phyloP scores from a whole-genome alignment of 2,113 vertebrate species.

The Geococcyx californianus region DNA sequence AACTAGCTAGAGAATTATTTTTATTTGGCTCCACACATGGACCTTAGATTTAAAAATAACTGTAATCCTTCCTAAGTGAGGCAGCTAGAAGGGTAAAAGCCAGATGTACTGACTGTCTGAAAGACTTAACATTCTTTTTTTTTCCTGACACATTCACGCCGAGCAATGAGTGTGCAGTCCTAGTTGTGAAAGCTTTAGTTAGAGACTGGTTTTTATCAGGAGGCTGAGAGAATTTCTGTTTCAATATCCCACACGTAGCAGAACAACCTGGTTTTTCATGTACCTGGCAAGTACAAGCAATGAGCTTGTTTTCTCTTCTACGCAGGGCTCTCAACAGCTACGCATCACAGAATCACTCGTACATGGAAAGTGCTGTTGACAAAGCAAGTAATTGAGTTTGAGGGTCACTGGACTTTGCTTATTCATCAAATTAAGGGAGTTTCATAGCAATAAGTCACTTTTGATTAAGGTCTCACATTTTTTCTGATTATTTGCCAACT shows the following conservation, averaged over 20 bases:
- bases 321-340: not conserved
- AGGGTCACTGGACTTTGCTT: not conserved
- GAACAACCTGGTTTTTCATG: not conserved
- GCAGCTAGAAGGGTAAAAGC: constrained; percentile 43
- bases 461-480: not conserved
- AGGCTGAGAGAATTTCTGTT: not conserved
- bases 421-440: not conserved
- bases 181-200: not conserved
- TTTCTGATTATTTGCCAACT: not conserved
- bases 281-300: not conserved
- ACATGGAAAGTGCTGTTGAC: not conserved
- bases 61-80: not conserved
- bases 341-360: not conserved
- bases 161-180: not conserved
- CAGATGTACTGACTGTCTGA: constrained; percentile 32
- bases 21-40: not conserved
- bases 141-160: constrained; percentile 46
- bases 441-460: not conserved
- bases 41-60: constrained; percentile 48
- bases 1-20: not conserved
- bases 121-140: not conserved
- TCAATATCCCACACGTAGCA: not conserved
- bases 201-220: not conserved
- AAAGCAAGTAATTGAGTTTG: not conserved
- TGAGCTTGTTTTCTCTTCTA: not conserved